These are phyloP conservation scores for Platycnemis pennipes DNA, from an alignment of 2,888 invertebrate genomes.

Conservation along the genomic window DNA sequence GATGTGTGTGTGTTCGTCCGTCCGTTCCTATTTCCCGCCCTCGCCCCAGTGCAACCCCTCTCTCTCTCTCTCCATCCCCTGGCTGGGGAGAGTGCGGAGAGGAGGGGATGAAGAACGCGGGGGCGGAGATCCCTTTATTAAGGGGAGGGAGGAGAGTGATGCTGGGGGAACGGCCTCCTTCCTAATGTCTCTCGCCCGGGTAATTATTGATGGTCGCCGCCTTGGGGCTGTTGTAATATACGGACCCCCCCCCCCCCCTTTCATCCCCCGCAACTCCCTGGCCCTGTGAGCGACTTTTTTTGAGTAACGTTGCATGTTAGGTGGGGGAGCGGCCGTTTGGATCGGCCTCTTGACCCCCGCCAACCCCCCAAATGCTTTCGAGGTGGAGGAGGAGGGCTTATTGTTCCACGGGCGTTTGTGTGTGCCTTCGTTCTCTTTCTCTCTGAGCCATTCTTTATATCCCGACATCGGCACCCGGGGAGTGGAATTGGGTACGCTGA, in stretches of 20 bases:
- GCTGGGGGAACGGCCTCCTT: not conserved
- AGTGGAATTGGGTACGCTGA: not conserved
- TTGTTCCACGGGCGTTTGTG: not conserved
- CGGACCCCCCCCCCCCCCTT: not conserved
- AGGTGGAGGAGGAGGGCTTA: not conserved
- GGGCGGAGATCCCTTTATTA: not conserved
- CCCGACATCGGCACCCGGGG: not conserved
- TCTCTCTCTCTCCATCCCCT: not conserved
- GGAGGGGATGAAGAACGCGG: not conserved
- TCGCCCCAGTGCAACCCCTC: not conserved
- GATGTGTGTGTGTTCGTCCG: not conserved
- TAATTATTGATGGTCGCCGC: conserved; percentile 62
- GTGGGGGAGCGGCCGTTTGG: not conserved
- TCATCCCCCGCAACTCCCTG: not conserved
- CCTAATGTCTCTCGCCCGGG: conserved; percentile 46
- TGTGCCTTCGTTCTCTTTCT: not conserved
- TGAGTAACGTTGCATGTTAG: conserved; percentile 40
- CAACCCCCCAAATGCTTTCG: not conserved
- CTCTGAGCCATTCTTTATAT: not conserved
- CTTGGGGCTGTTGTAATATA: not conserved
- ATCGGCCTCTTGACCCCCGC: not conserved
- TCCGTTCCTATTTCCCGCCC: not conserved
- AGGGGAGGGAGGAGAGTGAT: not conserved
- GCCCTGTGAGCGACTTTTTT: conserved; percentile 24
- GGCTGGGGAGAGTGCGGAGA: not conserved